Percentiles rank a stretch among this genome's conserved stretches.
These are phyloP conservation scores for Tragelaphus strepsiceros DNA, from an alignment of 2,113 vertebrate species.

Conservation along the genomic window DNA sequence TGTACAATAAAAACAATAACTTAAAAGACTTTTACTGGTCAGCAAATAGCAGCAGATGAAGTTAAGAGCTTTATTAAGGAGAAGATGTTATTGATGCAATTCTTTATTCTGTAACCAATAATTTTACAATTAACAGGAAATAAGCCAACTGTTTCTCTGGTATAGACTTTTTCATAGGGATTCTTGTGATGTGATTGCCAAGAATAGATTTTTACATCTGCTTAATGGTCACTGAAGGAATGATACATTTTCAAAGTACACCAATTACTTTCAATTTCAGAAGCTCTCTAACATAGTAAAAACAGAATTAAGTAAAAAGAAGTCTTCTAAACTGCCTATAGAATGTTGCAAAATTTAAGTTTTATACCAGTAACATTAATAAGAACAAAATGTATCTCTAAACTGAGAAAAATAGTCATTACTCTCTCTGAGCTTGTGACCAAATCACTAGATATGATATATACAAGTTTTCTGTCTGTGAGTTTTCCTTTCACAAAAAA, in stretches of 20 bases:
- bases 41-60: constrained; percentile 4
- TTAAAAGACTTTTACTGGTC: neutral
- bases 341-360: neutral
- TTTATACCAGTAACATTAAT: neutral
- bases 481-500: neutral
- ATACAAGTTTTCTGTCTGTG: neutral
- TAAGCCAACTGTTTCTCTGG: neutral
- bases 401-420: neutral
- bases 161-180: constrained; percentile 4
- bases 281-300: neutral
- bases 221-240: constrained; percentile 39
- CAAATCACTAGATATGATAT: neutral
- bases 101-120: constrained; percentile 26
- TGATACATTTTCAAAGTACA: constrained; percentile 44
- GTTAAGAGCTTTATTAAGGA: neutral
- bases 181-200: constrained; percentile 49
- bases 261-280: constrained; percentile 16
- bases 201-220: constrained; percentile 48
- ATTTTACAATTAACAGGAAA: constrained; percentile 43
- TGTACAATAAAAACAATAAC: constrained; percentile 7
- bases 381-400: neutral
- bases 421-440: neutral
- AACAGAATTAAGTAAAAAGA: neutral
- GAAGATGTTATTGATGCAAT: neutral
- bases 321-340: neutral